These are phyloP conservation scores for Oreortyx pictus DNA, from an alignment of 2,797 vertebrate genomes.

Conservation along the genomic window DNA sequence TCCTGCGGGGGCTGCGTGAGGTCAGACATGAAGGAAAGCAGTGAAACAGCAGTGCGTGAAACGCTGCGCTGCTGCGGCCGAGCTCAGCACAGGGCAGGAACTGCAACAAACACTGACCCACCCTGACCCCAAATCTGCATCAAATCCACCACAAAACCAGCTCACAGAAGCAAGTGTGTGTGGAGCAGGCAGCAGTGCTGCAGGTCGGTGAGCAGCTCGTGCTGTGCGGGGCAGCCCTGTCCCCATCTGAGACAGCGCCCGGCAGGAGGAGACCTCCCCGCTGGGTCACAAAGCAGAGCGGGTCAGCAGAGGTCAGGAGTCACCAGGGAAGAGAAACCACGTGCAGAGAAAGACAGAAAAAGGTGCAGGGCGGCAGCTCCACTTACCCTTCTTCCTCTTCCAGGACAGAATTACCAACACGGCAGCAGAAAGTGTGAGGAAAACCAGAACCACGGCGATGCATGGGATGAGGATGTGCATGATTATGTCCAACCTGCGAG, in stretches of 20 bases:
- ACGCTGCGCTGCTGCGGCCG: fast-evolving
- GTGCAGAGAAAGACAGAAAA: neutral
- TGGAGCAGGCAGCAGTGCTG: neutral
- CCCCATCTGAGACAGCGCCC: neutral
- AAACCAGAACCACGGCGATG: neutral
- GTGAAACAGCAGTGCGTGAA: fast-evolving
- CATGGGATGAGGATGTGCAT: neutral
- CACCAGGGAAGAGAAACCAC: neutral
- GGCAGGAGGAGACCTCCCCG: neutral
- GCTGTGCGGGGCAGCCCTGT: neutral
- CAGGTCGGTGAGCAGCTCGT: neutral
- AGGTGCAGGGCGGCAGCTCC: neutral
- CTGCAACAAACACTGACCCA: neutral
- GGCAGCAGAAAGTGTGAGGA: neutral
- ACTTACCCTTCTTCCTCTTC: constrained; percentile 44
- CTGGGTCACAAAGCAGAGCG: neutral
- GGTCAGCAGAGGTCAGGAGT: neutral
- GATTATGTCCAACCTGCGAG: neutral
- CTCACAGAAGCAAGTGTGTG: fast-evolving
- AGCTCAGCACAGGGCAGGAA: neutral
- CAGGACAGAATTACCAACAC: neutral
- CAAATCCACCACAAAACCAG: neutral
- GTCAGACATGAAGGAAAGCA: neutral
- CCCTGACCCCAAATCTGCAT: neutral
- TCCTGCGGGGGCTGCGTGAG: neutral